phyloP scores from a whole-genome alignment of 1,140 invertebrate species.

The Hestina assimilis region DNA sequence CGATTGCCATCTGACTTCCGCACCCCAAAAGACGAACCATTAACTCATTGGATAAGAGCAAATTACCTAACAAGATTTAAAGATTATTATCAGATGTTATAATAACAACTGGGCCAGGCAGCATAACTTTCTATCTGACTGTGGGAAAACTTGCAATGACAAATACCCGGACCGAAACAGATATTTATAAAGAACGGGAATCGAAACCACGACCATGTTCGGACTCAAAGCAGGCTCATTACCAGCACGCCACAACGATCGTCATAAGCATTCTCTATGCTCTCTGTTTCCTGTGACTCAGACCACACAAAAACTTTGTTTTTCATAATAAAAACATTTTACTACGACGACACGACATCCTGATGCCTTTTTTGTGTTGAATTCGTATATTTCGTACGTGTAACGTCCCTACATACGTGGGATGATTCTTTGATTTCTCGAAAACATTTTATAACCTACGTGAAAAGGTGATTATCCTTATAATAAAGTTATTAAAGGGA shows the following conservation, averaged over 20 bases:
- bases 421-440: conserved; percentile 54
- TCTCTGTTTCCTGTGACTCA: conserved; percentile 28
- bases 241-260: not conserved
- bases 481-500: not conserved
- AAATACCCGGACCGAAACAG: too few relatives aligned
- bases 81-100: too few relatives aligned
- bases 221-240: not conserved
- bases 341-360: conserved; percentile 49
- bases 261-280: too few relatives aligned
- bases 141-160: too few relatives aligned
- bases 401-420: conserved; percentile 47
- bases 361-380: conserved; percentile 42
- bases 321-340: conserved; percentile 66
- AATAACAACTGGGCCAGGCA: too few relatives aligned
- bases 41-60: too few relatives aligned
- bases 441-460: conserved; percentile 40
- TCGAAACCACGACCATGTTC: not conserved
- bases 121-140: too few relatives aligned
- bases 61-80: too few relatives aligned
- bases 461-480: not conserved
- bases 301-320: conserved; percentile 35
- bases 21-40: too few relatives aligned
- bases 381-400: conserved; percentile 51
- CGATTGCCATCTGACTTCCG: too few relatives aligned
- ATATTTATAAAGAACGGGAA: not conserved